Evolutionary conservation across 2,888 invertebrate genomes (phyloP), one percentile per base, ranked within the genome.

Genomic region (Apoda limacodes): DNA sequence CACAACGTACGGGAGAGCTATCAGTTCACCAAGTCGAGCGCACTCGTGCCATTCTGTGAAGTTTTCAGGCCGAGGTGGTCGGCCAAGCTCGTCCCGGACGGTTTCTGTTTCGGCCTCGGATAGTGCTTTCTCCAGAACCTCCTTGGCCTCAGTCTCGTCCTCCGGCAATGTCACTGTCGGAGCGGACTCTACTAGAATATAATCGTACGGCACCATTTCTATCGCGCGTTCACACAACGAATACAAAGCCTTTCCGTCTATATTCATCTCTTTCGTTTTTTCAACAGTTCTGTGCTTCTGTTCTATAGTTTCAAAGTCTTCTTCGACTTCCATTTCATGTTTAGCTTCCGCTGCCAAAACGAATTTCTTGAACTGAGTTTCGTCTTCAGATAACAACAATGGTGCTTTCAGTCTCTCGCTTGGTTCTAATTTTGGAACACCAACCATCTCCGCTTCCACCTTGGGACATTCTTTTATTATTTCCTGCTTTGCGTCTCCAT

Each of bases 1-100:
- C 72, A 95, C 90, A 81, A 95, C 95, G 83, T 98, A 98, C 82
- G 97, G 97, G 87, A 97, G 86, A 83, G 97, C 93, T 72, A 92
- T 86, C 65, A 97, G 86, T 60, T 92, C 89, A 59, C 89, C 90
- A 59, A 91, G 86, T 54, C 85, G 86, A 39, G 92, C 85, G 62
- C 92, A 89, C 81, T 95, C 89, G 70, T 95, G 92, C 95, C 96
- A 98, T 81, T 95, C 92, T 47, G 89, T 85, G 83, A 96, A 98
- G 57, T 83, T 82, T 9, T 41, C 34, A 2, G 60, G 45, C 3
- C 63, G 49, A 12, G 26, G 22, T 4, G 76, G 74, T 21, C 75
- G 59, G 15, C 60, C 63, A 13, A 70, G 44, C 33, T 30, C 48
- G 45, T 68, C 68, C 9, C 51, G 44, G 32, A 22, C 38, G 15